Evolutionary conservation across 2,113 vertebrate genomes (phyloP).

Genomic region (Dicentrarchus labrax): DNA sequence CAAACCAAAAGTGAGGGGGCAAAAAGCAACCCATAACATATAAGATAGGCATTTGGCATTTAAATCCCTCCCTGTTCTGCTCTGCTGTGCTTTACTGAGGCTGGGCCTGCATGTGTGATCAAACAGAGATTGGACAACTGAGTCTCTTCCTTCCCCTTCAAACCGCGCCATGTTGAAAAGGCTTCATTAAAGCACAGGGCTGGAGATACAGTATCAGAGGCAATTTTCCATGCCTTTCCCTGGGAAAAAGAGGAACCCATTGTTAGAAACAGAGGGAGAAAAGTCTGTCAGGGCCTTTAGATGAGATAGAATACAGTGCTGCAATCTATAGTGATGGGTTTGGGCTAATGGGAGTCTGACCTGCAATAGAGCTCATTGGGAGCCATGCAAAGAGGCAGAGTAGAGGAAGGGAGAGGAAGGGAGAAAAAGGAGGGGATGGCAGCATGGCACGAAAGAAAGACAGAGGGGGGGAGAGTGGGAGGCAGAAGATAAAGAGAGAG

Average conservation of each 20-base stretch:
- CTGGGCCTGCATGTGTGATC: slow-evolving; percentile 67
- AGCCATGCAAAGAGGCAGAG: slow-evolving; percentile 65
- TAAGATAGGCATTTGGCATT: slow-evolving; percentile 63
- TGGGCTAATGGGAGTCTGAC: slow-evolving; percentile 80
- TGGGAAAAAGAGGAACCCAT: slow-evolving; percentile 70
- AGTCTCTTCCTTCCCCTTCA: slow-evolving; percentile 45
- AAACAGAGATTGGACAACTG: slow-evolving; percentile 63
- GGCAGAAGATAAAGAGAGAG: slow-evolving; percentile 69
- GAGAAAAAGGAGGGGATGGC: slow-evolving; percentile 33
- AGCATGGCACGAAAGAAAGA: slow-evolving; percentile 46
- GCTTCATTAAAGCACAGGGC: slow-evolving; percentile 80
- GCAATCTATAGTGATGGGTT: slow-evolving; percentile 76
- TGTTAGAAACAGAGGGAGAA: slow-evolving; percentile 73
- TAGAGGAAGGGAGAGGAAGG: not conserved
- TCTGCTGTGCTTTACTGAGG: slow-evolving; percentile 43
- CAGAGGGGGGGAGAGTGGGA: slow-evolving; percentile 13
- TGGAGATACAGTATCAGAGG: slow-evolving; percentile 77
- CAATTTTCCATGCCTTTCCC: slow-evolving; percentile 79
- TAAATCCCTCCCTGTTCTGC: slow-evolving; percentile 50
- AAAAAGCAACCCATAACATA: slow-evolving; percentile 31
- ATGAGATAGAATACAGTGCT: slow-evolving; percentile 80
- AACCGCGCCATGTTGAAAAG: slow-evolving; percentile 63
- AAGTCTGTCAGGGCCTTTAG: slow-evolving; percentile 69
- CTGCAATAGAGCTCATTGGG: slow-evolving; percentile 76
- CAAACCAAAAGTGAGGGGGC: not conserved